Conservation (phyloP, 2,113 vertebrate genomes). For the Cyprinus carpio region DNA sequence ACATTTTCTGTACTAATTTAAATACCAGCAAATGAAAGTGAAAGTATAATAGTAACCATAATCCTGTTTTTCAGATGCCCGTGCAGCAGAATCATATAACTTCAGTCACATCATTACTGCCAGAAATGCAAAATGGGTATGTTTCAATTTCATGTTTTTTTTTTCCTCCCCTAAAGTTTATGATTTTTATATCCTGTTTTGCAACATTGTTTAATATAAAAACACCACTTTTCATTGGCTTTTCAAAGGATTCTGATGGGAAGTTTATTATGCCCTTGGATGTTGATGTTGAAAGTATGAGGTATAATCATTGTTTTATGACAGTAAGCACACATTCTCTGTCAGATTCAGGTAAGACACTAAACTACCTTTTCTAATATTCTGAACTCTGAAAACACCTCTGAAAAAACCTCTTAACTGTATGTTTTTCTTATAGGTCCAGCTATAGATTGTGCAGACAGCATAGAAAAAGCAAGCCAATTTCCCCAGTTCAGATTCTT, state of each 20-base stretch:
- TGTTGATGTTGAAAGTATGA: slow-evolving; percentile 78
- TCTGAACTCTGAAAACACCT: neutral
- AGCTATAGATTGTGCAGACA: slow-evolving; percentile 64
- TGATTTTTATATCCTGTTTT: neutral
- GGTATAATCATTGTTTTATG: slow-evolving; percentile 84
- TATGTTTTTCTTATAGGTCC: slow-evolving; percentile 57
- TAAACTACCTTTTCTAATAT: neutral
- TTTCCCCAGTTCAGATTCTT: slow-evolving; percentile 73
- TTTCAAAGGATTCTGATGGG: slow-evolving; percentile 67
- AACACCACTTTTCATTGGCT: neutral
- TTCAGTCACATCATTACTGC: slow-evolving; percentile 83
- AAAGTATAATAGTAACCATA: too few species aligned
- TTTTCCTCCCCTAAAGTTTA: too few species aligned
- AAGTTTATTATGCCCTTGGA: slow-evolving; percentile 71
- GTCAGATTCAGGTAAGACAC: slow-evolving; percentile 60
- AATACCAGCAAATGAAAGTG: neutral
- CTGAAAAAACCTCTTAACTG: neutral
- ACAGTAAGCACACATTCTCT: slow-evolving; percentile 70
- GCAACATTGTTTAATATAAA: neutral
- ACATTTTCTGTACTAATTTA: neutral
- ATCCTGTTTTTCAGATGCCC: slow-evolving; percentile 77
- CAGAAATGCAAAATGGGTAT: slow-evolving; percentile 76
- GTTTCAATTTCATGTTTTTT: slow-evolving; percentile 2
- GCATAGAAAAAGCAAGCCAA: slow-evolving; percentile 64
- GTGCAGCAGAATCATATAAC: slow-evolving; percentile 75